phyloP scores from a whole-genome alignment of 92 coral and sea anemone species.

The Porites evermanni region DNA sequence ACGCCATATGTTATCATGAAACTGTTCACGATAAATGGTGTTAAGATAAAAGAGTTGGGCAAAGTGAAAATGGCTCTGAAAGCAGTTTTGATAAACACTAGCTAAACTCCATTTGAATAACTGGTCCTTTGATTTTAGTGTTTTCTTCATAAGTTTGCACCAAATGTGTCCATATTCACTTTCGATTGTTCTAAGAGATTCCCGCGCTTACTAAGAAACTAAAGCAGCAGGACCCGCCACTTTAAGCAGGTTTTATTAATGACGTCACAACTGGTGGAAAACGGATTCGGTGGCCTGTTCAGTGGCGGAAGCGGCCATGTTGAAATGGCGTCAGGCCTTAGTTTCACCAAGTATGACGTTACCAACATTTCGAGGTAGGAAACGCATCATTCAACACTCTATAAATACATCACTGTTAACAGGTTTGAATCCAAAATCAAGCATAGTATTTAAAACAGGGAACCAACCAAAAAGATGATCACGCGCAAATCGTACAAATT shows the following conservation, averaged over 20 bases:
- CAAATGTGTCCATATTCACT: background rate
- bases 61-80: no score
- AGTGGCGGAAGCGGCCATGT: constrained; percentile 36
- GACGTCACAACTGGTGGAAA: constrained; percentile 50
- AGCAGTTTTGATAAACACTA: no score
- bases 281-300: background rate
- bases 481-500: background rate
- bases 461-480: background rate
- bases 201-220: background rate
- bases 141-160: background rate
- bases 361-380: constrained; percentile 47
- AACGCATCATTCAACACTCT: constrained; percentile 33
- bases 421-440: background rate
- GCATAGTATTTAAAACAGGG: background rate
- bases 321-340: constrained; percentile 44
- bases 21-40: no score
- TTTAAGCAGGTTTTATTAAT: constrained; percentile 25
- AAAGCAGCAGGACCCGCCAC: constrained; percentile 31
- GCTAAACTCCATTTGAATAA: background rate
- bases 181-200: background rate
- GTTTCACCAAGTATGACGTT: constrained; percentile 47
- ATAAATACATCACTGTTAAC: background rate
- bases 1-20: no score
- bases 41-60: no score
- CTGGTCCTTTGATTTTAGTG: background rate